phyloP scores from a whole-genome alignment of 2,888 invertebrate genomes.

The Xestobium rufovillosum region DNA sequence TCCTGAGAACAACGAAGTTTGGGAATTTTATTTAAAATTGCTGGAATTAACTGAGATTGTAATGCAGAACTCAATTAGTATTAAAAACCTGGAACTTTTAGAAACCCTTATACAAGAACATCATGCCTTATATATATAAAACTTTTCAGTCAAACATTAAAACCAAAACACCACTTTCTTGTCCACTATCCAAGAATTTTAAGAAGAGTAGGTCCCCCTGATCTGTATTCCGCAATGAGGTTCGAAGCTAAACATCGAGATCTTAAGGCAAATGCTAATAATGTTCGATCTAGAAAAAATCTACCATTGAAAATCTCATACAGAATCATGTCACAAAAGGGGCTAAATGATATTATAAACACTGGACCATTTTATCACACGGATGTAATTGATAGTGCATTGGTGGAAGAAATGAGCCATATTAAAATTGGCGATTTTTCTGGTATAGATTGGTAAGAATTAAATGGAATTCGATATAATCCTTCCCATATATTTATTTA shows the following conservation, averaged over 20 bases:
- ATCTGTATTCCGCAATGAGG: slow-evolving; percentile 7
- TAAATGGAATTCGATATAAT: too few species aligned
- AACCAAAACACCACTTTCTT: slow-evolving; percentile 18
- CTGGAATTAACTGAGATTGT: slow-evolving; percentile 2
- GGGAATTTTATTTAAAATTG: slow-evolving; percentile 15
- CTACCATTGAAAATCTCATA: slow-evolving; percentile 14
- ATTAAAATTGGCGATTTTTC: too few species aligned
- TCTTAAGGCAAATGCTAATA: slow-evolving; percentile 15
- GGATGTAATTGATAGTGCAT: too few species aligned
- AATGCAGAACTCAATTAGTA: too few species aligned
- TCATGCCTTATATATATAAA: slow-evolving; percentile 8
- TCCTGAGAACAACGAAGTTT: slow-evolving; percentile 12
- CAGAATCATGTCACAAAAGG: too few species aligned
- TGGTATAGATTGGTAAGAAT: too few species aligned
- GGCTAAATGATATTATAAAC: too few species aligned
- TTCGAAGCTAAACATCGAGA: slow-evolving; percentile 19
- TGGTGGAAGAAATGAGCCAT: too few species aligned
- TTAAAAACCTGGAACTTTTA: too few species aligned
- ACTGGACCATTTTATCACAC: too few species aligned
- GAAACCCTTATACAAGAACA: too few species aligned
- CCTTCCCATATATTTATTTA: too few species aligned
- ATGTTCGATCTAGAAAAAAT: slow-evolving; percentile 15
- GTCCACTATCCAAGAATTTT: slow-evolving; percentile 14
- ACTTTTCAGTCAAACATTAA: slow-evolving; percentile 9
- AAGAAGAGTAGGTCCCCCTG: slow-evolving; percentile 11